Conservation (phyloP, 2,113 vertebrate genomes). For the Cyanistes caeruleus region DNA sequence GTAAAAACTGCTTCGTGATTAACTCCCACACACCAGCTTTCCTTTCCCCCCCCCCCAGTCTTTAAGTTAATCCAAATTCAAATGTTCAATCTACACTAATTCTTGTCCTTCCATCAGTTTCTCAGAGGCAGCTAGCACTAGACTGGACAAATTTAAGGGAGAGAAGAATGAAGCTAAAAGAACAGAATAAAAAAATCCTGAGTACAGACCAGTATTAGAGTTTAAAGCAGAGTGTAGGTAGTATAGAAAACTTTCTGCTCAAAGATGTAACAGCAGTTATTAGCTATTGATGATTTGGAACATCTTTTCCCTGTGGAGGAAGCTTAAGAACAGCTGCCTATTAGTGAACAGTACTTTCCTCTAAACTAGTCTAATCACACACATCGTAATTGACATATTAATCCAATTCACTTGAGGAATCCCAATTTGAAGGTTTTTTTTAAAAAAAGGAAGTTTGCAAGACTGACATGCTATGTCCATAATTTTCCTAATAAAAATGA, state of each 20-base stretch:
- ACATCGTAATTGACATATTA: not conserved
- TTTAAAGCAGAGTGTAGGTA: not conserved
- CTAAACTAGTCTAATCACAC: not conserved
- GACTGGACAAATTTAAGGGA: not conserved
- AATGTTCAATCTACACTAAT: not conserved
- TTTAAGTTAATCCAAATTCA: not conserved
- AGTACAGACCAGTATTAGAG: not conserved
- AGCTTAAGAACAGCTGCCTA: not conserved
- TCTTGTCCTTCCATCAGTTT: not conserved
- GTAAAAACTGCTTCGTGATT: not conserved
- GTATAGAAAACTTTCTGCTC: not conserved
- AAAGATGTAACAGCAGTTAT: not conserved
- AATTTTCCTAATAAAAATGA: not conserved
- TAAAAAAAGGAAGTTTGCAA: not conserved
- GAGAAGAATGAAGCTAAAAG: not conserved
- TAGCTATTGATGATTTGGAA: not conserved
- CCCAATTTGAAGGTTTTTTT: not conserved
- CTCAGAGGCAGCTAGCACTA: not conserved
- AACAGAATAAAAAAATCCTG: not conserved
- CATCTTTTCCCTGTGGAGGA: not conserved
- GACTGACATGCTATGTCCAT: not conserved
- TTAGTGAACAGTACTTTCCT: not conserved
- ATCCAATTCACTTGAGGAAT: not conserved
- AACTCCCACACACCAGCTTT: not conserved
- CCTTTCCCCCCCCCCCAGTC: not conserved